Percentiles rank a stretch among this genome's conserved stretches.
These are phyloP conservation scores for Montifringilla adamsi DNA, from an alignment of 2,113 vertebrate genomes.

Conservation along the genomic window DNA sequence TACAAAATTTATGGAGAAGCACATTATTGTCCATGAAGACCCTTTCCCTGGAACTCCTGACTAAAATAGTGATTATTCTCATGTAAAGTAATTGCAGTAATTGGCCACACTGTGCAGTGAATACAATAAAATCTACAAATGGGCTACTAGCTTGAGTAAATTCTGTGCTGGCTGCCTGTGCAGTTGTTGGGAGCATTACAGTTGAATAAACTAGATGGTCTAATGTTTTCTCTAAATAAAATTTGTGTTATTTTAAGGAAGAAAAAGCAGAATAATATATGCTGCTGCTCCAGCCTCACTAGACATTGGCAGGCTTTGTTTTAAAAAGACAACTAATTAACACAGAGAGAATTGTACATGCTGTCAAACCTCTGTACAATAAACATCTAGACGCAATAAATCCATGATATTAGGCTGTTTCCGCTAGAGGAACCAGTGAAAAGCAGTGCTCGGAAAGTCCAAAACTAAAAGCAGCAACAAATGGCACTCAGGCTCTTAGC, in stretches of 20 bases:
- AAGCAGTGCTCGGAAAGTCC: background rate
- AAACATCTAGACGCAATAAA: background rate
- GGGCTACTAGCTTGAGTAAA: background rate
- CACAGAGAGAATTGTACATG: background rate
- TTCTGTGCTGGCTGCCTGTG: background rate
- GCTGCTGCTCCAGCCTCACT: background rate
- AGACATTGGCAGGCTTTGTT: background rate
- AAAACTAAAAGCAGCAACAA: background rate
- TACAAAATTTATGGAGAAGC: background rate
- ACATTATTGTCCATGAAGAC: background rate
- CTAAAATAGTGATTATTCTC: background rate
- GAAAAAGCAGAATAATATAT: background rate
- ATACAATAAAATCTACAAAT: background rate
- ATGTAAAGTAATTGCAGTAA: background rate
- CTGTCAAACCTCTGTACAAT: background rate
- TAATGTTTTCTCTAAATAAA: background rate
- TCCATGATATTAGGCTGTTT: background rate
- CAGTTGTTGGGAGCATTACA: background rate
- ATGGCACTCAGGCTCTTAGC: background rate
- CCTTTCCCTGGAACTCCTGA: background rate
- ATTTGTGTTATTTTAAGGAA: background rate
- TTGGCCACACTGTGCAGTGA: background rate
- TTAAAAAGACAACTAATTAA: background rate
- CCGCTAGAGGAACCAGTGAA: background rate
- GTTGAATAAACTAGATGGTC: background rate